Evolutionary conservation across 2,113 vertebrate genomes (phyloP).

Genomic region (Poicephalus gulielmi): DNA sequence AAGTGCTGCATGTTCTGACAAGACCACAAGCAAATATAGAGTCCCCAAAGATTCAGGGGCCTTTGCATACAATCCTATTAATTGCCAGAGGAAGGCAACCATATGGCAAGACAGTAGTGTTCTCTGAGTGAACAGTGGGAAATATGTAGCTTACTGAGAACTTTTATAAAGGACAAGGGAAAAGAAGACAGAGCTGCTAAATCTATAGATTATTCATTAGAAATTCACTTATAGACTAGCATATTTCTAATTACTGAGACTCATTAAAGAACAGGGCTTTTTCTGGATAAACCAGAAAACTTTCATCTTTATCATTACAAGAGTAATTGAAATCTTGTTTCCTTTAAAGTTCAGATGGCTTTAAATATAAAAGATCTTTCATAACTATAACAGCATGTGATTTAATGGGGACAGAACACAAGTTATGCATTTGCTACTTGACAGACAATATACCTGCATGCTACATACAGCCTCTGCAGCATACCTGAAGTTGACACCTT

Average conservation of each 20-base stretch:
- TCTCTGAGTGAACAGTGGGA: conserved; percentile 38
- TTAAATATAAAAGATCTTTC: conserved; percentile 37
- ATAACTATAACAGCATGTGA: conserved; percentile 28
- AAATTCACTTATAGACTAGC: conserved; percentile 4
- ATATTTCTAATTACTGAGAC: conserved; percentile 38
- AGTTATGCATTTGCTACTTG: neutral
- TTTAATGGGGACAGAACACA: conserved; percentile 42
- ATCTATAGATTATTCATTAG: conserved; percentile 63
- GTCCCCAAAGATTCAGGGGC: conserved; percentile 61
- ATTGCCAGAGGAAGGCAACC: conserved; percentile 63
- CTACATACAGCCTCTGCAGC: neutral
- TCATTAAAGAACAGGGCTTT: conserved; percentile 39
- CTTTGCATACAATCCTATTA: conserved; percentile 72
- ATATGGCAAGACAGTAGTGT: conserved; percentile 38
- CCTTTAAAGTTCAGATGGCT: conserved; percentile 42
- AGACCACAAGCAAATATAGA: conserved; percentile 62
- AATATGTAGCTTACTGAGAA: conserved; percentile 20
- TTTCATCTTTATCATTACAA: conserved; percentile 37
- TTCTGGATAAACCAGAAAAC: conserved; percentile 48
- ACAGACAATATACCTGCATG: neutral
- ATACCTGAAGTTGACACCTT: neutral
- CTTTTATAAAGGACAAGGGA: conserved; percentile 39
- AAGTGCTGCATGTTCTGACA: conserved; percentile 64
- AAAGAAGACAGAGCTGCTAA: neutral
- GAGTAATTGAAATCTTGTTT: conserved; percentile 57